Conservation (phyloP, 1,140 invertebrate genomes). For the Drosophila repletoides region DNA sequence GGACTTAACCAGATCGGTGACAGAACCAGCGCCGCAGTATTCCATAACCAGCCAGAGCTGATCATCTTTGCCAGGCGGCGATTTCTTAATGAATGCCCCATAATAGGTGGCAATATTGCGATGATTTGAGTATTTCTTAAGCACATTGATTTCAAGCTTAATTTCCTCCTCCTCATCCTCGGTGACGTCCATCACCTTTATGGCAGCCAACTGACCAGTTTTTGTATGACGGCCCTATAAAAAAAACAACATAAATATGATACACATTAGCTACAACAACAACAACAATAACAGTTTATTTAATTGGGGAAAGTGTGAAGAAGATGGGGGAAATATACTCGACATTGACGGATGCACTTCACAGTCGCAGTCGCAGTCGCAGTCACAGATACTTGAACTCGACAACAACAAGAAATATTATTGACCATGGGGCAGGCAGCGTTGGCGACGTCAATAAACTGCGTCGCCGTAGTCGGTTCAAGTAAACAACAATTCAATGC, state of each 20-base stretch:
- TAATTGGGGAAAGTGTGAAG: background rate
- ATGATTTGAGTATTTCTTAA: slow-evolving; percentile 99
- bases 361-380: slow-evolving; percentile 28
- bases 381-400: slow-evolving; percentile 35
- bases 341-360: slow-evolving; percentile 25
- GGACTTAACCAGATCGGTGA: slow-evolving; percentile 99
- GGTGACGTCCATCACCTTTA: slow-evolving; percentile 99
- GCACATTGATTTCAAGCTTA: slow-evolving; percentile 99
- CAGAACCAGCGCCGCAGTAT: slow-evolving; percentile 99
- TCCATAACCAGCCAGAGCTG: slow-evolving; percentile 99
- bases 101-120: slow-evolving; percentile 99
- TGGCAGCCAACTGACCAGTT: slow-evolving; percentile 99
- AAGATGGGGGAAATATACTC: slow-evolving; percentile 1
- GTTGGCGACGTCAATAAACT: slow-evolving; percentile 45
- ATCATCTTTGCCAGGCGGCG: slow-evolving; percentile 99
- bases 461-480: slow-evolving; percentile 50
- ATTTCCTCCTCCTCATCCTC: slow-evolving; percentile 99
- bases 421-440: slow-evolving; percentile 28
- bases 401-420: slow-evolving; percentile 10
- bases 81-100: slow-evolving; percentile 99
- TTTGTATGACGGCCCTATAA: slow-evolving; percentile 98
- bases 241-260: slow-evolving; percentile 8
- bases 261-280: background rate
- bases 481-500: slow-evolving; percentile 62
- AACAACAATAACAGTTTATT: background rate